A percentile compares a stretch with the other conserved stretches of the same genome.
These are phyloP conservation scores for Copsychus sechellarum DNA, from an alignment of 2,113 vertebrate species.

Conservation along the genomic window DNA sequence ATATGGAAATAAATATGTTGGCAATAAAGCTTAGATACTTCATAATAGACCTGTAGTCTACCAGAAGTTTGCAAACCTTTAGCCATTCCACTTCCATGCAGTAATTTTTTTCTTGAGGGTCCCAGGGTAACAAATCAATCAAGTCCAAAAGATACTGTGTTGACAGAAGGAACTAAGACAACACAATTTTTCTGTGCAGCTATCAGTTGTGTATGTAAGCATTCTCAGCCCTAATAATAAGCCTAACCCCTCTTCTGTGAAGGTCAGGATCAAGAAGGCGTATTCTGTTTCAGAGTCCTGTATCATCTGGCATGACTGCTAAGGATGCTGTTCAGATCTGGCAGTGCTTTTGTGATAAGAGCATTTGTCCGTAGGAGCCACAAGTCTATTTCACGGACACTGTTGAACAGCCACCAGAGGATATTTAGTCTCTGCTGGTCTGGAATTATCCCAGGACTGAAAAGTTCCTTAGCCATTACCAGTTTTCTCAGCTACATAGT, in stretches of 20 bases:
- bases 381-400: constrained; percentile 46
- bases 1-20: neutral
- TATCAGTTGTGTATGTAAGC: constrained; percentile 3
- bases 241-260: constrained; percentile 13
- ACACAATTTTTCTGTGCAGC: neutral
- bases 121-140: constrained; percentile 5
- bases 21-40: neutral
- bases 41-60: neutral
- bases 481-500: neutral
- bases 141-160: neutral
- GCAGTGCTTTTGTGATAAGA: constrained; percentile 36
- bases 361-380: constrained; percentile 35
- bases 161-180: constrained; percentile 20
- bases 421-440: constrained; percentile 32
- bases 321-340: constrained; percentile 42
- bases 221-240: constrained; percentile 41
- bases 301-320: constrained; percentile 26
- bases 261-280: constrained; percentile 10
- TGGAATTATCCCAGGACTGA: constrained; percentile 10
- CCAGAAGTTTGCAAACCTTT: neutral
- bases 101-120: neutral
- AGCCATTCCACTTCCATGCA: neutral
- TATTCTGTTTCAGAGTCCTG: constrained; percentile 36
- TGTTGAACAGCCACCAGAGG: constrained; percentile 12
- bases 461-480: neutral